A percentile compares a stretch with the other conserved stretches of the same genome.
These are phyloP conservation scores for Eospalax fontanierii DNA, from an alignment of 2,797 vertebrate genomes.

Conservation along the genomic window DNA sequence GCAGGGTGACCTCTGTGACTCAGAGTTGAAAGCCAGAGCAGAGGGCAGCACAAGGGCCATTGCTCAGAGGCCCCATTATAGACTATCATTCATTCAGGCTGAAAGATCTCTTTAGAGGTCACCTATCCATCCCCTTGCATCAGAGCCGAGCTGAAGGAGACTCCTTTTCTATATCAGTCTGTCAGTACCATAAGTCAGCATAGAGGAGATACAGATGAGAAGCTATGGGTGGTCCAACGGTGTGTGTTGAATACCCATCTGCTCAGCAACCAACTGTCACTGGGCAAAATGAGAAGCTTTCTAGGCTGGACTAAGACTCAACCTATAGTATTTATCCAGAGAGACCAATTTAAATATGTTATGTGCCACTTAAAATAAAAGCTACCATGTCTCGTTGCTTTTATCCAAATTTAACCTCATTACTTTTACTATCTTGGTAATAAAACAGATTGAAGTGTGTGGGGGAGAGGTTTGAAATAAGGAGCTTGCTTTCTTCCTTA, in stretches of 20 bases:
- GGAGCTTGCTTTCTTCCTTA: constrained; percentile 52
- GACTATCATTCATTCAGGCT: neutral
- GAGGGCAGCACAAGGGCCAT: no score
- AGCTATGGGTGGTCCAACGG: neutral
- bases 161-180: neutral
- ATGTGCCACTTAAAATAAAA: constrained; percentile 68
- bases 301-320: neutral
- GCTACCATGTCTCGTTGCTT: constrained; percentile 65
- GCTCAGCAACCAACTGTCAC: neutral
- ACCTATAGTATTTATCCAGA: constrained; percentile 48
- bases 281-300: neutral
- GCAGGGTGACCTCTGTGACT: neutral
- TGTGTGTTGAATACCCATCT: neutral
- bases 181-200: neutral
- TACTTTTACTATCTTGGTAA: constrained; percentile 72
- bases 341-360: constrained; percentile 65
- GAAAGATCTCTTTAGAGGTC: neutral
- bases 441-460: constrained; percentile 64
- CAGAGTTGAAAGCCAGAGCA: neutral
- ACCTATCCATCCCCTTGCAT: constrained; percentile 12
- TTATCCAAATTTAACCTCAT: constrained; percentile 77
- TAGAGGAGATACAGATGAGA: neutral
- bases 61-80: neutral
- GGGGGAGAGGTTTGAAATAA: constrained; percentile 59
- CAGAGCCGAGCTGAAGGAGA: neutral